Conservation (phyloP, 2,797 vertebrate genomes). For the Cryptoprocta ferox region DNA sequence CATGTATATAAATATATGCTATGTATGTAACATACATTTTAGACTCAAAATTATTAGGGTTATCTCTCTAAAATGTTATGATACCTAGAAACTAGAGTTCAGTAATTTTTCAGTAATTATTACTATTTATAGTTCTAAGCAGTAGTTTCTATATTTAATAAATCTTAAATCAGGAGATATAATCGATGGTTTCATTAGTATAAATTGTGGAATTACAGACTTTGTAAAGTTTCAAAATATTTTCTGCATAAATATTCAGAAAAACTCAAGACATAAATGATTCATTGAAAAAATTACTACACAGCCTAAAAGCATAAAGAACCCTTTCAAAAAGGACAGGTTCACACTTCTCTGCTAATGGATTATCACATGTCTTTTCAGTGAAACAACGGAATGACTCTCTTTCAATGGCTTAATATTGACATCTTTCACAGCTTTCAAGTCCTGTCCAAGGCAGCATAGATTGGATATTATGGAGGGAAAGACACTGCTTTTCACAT, state of each 20-base stretch:
- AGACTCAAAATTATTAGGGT: neutral
- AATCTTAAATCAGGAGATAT: neutral
- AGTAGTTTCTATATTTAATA: neutral
- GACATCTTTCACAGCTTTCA: slow-evolving; percentile 42
- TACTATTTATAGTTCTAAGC: neutral
- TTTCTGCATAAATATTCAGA: neutral
- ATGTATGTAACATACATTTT: neutral
- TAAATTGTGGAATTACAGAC: neutral
- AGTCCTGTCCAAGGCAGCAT: neutral
- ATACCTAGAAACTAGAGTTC: neutral
- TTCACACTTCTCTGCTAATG: neutral
- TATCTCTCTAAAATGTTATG: neutral
- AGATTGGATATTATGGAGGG: neutral
- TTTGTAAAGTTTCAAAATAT: slow-evolving; percentile 29
- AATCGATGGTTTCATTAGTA: neutral
- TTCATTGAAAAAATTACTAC: slow-evolving; percentile 52
- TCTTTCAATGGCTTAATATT: slow-evolving; percentile 8
- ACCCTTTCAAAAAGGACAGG: neutral
- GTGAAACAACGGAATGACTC: slow-evolving; percentile 8
- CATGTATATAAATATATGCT: neutral
- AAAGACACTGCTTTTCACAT: slow-evolving; percentile 9
- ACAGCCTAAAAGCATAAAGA: neutral
- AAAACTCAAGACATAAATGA: neutral
- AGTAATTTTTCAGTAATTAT: neutral
- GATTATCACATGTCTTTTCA: slow-evolving; percentile 13